phyloP scores from a whole-genome alignment of 2,888 invertebrate genomes.

The Norana najaformis region DNA sequence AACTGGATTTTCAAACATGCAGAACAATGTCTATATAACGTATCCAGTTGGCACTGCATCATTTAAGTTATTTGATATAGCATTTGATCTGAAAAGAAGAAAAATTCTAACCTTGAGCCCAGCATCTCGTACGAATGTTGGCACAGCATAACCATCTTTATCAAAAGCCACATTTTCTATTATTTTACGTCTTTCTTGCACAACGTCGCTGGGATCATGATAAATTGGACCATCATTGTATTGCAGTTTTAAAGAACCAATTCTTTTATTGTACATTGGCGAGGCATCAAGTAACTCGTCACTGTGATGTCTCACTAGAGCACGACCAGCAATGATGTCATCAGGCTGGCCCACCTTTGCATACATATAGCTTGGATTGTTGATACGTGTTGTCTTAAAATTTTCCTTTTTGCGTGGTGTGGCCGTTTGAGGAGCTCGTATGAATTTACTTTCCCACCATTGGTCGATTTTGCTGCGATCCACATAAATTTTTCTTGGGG shows the following conservation, averaged over 20 bases:
- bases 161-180: neutral
- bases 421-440: neutral
- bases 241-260: neutral
- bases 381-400: neutral
- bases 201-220: neutral
- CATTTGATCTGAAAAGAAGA: neutral
- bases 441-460: slow-evolving; percentile 16
- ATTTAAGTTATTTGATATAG: too few species aligned
- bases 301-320: slow-evolving; percentile 19
- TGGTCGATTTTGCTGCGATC: neutral
- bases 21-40: too few species aligned
- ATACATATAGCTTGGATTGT: slow-evolving; percentile 20
- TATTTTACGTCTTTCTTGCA: neutral
- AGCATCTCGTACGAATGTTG: neutral
- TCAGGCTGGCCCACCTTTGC: neutral
- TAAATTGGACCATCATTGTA: slow-evolving; percentile 18
- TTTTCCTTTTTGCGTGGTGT: neutral
- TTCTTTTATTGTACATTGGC: neutral
- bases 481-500: neutral
- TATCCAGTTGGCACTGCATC: too few species aligned
- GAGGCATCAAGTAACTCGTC: neutral
- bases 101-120: neutral
- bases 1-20: too few species aligned
- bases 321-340: neutral
- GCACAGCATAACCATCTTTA: slow-evolving; percentile 10